Conservation (phyloP, 2,797 vertebrate species). For the Enoplosus armatus region DNA sequence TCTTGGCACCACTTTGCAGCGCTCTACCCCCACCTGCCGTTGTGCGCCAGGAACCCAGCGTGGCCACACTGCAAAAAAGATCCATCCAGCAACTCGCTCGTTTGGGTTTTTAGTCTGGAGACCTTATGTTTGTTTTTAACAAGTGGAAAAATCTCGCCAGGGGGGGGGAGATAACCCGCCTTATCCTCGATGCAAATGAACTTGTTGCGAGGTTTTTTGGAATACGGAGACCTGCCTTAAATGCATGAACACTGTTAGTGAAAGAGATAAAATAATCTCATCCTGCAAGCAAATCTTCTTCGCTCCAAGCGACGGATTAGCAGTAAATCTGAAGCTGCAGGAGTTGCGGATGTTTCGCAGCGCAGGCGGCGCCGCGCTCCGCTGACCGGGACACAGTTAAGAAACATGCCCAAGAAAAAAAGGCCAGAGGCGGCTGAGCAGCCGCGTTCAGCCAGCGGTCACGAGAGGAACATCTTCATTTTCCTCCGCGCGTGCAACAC, state of each 20-base stretch:
- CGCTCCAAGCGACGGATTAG: slow-evolving; percentile 11
- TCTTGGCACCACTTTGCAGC: slow-evolving; percentile 73
- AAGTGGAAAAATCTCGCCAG: background rate
- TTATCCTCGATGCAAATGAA: slow-evolving; percentile 15
- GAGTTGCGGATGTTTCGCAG: slow-evolving; percentile 26
- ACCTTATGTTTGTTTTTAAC: slow-evolving; percentile 9
- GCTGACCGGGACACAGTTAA: slow-evolving; percentile 27
- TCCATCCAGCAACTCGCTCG: slow-evolving; percentile 19
- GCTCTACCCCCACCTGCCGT: slow-evolving; percentile 88
- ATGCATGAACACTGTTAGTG: background rate
- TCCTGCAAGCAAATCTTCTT: background rate
- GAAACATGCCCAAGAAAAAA: background rate
- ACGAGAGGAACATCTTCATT: slow-evolving; percentile 9
- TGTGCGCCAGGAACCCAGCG: slow-evolving; percentile 64
- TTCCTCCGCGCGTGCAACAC: background rate
- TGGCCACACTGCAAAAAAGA: slow-evolving; percentile 45
- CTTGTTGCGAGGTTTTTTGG: slow-evolving; percentile 16
- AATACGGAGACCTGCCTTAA: background rate
- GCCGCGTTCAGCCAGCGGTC: background rate
- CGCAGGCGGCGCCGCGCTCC: slow-evolving; percentile 33
- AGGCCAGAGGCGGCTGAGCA: background rate
- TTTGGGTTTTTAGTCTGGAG: background rate
- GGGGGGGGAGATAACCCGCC: background rate
- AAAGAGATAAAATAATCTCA: background rate
- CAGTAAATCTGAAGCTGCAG: background rate